Evolutionary conservation across 1,140 invertebrate genomes (phyloP).

Genomic region (Drosophila insularis): DNA sequence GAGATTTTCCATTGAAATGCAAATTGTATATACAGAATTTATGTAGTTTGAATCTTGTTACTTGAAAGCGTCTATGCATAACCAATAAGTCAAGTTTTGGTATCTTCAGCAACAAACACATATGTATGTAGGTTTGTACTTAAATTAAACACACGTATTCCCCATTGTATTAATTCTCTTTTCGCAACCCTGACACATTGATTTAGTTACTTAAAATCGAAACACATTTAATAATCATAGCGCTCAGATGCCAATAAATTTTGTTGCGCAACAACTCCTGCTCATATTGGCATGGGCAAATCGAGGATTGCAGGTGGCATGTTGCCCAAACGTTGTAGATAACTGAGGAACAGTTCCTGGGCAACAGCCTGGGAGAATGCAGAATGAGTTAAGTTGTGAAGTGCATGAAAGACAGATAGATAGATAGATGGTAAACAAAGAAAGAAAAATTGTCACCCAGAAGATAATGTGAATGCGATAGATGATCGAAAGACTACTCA

Average conservation of each 20-base stretch:
- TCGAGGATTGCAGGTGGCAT: constrained; percentile 90
- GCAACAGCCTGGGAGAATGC: constrained; percentile 87
- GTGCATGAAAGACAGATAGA: constrained; percentile 40
- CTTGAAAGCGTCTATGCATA: background rate
- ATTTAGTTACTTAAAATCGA: constrained; percentile 24
- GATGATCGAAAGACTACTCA: constrained; percentile 25
- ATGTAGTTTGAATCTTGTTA: background rate
- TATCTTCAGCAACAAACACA: constrained; percentile 10
- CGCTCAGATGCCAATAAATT: constrained; percentile 81
- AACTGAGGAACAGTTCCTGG: constrained; percentile 92
- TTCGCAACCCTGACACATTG: constrained; percentile 31
- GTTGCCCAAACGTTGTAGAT: constrained; percentile 97
- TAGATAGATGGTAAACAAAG: constrained; percentile 24
- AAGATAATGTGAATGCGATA: constrained; percentile 20
- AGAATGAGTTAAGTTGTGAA: constrained; percentile 42
- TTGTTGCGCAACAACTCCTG: constrained; percentile 94
- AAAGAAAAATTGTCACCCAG: constrained; percentile 17
- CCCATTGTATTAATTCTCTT: constrained; percentile 11
- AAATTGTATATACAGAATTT: background rate
- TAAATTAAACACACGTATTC: background rate
- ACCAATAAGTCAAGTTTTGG: constrained; percentile 8
- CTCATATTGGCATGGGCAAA: constrained; percentile 96
- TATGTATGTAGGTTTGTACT: too few relatives aligned
- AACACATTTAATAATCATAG: constrained; percentile 64
- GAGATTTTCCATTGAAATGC: constrained; percentile 26